A percentile compares a stretch with the other conserved stretches of the same genome.
These are phyloP conservation scores for Lithobius niger DNA, from an alignment of 1,140 invertebrate genomes.

Conservation along the genomic window DNA sequence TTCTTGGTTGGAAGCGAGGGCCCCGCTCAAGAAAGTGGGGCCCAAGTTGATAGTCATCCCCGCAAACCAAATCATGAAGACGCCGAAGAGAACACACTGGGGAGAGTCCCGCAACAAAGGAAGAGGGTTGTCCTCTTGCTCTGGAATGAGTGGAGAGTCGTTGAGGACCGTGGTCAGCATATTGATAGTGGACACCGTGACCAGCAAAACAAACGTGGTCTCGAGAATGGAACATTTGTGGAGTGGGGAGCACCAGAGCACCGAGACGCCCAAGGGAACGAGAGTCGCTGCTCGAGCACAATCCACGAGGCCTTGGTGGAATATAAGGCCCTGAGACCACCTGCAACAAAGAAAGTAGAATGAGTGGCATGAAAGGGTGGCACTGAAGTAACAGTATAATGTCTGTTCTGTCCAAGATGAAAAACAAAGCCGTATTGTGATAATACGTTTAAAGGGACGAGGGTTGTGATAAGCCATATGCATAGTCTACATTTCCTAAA, in stretches of 20 bases:
- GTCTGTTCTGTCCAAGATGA: too few species aligned
- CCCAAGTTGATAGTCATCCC: slow-evolving; percentile 74
- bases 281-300: slow-evolving; percentile 64
- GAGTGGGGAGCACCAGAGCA: slow-evolving; percentile 66
- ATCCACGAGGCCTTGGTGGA: slow-evolving; percentile 74
- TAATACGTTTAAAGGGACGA: too few species aligned
- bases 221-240: slow-evolving; percentile 78
- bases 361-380: too few species aligned
- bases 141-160: slow-evolving; percentile 73
- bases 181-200: slow-evolving; percentile 79
- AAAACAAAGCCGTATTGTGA: too few species aligned
- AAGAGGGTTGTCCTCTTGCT: slow-evolving; percentile 32
- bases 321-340: slow-evolving; percentile 74
- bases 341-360: slow-evolving; percentile 42
- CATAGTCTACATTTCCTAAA: too few species aligned
- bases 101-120: slow-evolving; percentile 62
- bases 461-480: too few species aligned
- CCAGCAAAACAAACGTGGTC: slow-evolving; percentile 72
- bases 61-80: slow-evolving; percentile 83
- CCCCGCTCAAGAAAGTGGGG: slow-evolving; percentile 73
- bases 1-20: slow-evolving; percentile 65
- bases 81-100: slow-evolving; percentile 77
- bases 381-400: too few species aligned
- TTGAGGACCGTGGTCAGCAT: slow-evolving; percentile 79
- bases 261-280: slow-evolving; percentile 62